Base-by-base conservation (phyloP, 2,888 invertebrate species). In the Caenorhabditis sp. region DNA sequence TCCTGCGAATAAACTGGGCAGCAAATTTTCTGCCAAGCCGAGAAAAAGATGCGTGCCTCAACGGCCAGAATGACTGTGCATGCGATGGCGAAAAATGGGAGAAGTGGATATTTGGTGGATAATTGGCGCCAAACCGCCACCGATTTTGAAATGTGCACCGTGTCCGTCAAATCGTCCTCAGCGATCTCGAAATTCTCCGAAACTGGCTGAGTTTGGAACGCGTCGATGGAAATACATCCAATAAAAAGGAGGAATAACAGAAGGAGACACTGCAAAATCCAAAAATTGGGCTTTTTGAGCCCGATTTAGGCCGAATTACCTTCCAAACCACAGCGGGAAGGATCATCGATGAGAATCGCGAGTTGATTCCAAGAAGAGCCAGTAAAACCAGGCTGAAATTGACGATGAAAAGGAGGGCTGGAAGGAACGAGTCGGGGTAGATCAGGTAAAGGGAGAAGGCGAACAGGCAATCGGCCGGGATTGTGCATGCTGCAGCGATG, bases 21-120 rank as follows among this genome's bases (percentile, higher is more conserved):
- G 54, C 73, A 73, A n/a, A 73, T 66, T 56, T 73, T 68, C 27
- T 73, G 73, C 73, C 73, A 73, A 25, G 73, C 68, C 12, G 69
- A 66, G 69, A 73, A 73, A 59, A 73, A 73, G 4, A 73, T 60
- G 60, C 73, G 62, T 59, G 73, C 73, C 66, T 73, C 73, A 23
- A 73, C 53, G 31, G 73, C 73, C 54, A 73, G 63, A 62, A 73
- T 63, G 26, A 73, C 60, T 1, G 73, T 69, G 31, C 69, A 73
- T 3, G 67, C 67, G 14, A 73, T 63, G 23, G 73, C 69, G 60
- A 69, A 53, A 20, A 73, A 69, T 21, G 73, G 73, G n/a, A 73
- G 58, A 58, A 69, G 65, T 31, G 73, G 73, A 56, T 73, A 73
- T 27, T 63, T 62, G 0, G 50, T 52, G 7, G 73, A 62, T n/a